phyloP scores from a whole-genome alignment of 2,888 invertebrate genomes.

The Aleiodes alternator region DNA sequence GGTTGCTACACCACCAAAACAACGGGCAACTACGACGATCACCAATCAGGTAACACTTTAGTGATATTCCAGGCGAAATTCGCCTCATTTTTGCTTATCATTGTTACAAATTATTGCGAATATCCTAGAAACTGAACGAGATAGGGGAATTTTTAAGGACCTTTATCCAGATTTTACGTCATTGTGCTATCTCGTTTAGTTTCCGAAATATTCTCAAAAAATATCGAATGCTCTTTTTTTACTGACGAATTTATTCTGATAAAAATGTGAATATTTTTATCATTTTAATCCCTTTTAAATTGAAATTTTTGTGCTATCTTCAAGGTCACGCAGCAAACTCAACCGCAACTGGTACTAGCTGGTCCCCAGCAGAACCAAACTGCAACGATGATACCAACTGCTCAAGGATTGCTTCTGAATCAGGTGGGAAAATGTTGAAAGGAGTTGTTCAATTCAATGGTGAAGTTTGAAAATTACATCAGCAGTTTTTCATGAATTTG shows the following conservation, averaged over 20 bases:
- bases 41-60: conserved; percentile 66
- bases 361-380: conserved; percentile 73
- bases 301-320: neutral
- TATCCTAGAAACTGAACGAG: too few relatives aligned
- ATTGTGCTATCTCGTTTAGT: too few relatives aligned
- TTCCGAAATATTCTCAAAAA: neutral
- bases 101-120: too few relatives aligned
- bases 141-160: too few relatives aligned
- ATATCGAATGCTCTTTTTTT: neutral
- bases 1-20: conserved; percentile 69
- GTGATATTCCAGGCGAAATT: too few relatives aligned
- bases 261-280: neutral
- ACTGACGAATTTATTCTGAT: neutral
- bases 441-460: too few relatives aligned
- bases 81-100: too few relatives aligned
- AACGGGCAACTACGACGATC: conserved; percentile 70
- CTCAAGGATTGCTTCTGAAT: conserved; percentile 74
- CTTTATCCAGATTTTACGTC: too few relatives aligned
- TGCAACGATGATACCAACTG: conserved; percentile 73
- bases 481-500: neutral
- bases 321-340: conserved; percentile 73
- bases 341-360: conserved; percentile 75
- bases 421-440: conserved; percentile 64
- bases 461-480: neutral
- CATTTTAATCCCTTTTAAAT: neutral